A percentile compares a stretch with the other conserved stretches of the same genome.
phyloP scores from a whole-genome alignment of 2,888 invertebrate species.

The Leucozona laternaria region DNA sequence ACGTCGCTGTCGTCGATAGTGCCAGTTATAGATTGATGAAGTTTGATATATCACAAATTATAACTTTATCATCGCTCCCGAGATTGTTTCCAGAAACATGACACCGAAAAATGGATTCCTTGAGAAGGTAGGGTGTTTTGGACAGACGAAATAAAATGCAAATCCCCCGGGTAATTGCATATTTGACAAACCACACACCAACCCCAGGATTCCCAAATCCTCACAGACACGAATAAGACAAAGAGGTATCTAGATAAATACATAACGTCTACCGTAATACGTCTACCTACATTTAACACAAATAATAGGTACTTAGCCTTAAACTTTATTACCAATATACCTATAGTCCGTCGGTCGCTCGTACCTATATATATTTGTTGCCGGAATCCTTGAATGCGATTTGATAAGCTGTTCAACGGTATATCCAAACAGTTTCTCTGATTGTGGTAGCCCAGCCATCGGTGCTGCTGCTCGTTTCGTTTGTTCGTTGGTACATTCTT shows the following conservation, averaged over 20 bases:
- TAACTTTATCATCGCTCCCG: conserved; percentile 15
- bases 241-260: conserved; percentile 1
- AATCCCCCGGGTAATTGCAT: conserved; percentile 63
- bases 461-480: not conserved
- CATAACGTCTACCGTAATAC: conserved; percentile 36
- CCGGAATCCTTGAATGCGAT: conserved; percentile 13
- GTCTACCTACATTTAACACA: conserved; percentile 38
- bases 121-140: not conserved
- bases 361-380: not conserved
- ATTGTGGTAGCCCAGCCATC: conserved; percentile 26
- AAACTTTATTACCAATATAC: conserved; percentile 63
- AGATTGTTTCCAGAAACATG: conserved; percentile 33
- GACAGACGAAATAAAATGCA: conserved; percentile 48
- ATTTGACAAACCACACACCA: conserved; percentile 37
- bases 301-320: conserved; percentile 36
- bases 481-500: not conserved
- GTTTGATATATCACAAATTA: conserved; percentile 42
- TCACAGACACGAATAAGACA: not conserved
- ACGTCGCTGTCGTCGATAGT: not conserved
- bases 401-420: conserved; percentile 62
- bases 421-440: conserved; percentile 41
- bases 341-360: not conserved
- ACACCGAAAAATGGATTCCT: not conserved
- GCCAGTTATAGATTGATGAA: not conserved
- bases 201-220: conserved; percentile 1